phyloP scores from a whole-genome alignment of 2,113 vertebrate species.

The Chloebia gouldiae region DNA sequence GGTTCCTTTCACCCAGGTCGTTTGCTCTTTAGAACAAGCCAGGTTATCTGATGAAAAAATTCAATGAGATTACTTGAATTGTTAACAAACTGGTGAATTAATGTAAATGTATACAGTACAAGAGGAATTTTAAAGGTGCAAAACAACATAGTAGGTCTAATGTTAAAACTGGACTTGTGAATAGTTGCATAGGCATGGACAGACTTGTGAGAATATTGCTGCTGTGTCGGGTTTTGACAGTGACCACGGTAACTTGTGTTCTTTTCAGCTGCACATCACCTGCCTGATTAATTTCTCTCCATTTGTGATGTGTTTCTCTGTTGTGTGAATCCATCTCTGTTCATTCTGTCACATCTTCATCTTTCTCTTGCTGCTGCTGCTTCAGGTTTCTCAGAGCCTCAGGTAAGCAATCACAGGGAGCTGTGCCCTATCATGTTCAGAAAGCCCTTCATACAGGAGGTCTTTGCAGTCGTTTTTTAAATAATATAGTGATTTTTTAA shows the following conservation, averaged over 20 bases:
- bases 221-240: conserved; percentile 28
- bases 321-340: conserved; percentile 74
- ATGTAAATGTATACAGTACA: neutral
- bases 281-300: conserved; percentile 74
- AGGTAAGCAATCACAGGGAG: conserved; percentile 61
- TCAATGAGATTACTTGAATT: neutral
- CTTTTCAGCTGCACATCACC: conserved; percentile 72
- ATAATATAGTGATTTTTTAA: neutral
- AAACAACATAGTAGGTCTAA: neutral
- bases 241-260: conserved; percentile 69
- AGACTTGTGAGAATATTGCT: conserved; percentile 26
- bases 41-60: neutral
- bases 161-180: neutral
- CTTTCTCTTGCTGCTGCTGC: conserved; percentile 68
- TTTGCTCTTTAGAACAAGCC: neutral
- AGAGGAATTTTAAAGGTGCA: neutral
- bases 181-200: neutral
- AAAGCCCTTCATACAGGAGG: neutral
- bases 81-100: neutral
- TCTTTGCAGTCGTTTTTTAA: neutral
- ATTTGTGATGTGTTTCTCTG: conserved; percentile 77
- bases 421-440: neutral
- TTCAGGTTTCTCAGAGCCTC: conserved; percentile 65
- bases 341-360: conserved; percentile 75
- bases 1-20: neutral